Evolutionary conservation across 1,140 invertebrate genomes (phyloP), one percentile per base, ranked within the genome.

Genomic region (Latrodectus geometricus): DNA sequence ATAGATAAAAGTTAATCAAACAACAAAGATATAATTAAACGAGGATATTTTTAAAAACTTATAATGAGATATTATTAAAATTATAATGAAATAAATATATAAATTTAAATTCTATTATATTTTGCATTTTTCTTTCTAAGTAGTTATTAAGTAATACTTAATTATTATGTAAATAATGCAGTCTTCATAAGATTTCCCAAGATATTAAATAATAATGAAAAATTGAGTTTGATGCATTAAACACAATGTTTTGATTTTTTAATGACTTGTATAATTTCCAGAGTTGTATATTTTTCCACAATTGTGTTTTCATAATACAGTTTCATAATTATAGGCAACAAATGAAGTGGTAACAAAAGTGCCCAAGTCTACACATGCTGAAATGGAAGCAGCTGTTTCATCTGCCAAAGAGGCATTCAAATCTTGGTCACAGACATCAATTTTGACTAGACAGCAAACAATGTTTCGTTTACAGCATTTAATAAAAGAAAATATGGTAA

Each of bases 391-490:
- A 49, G 98, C 99, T 0, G 95, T 99, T 11, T 94, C 95, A 74
- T 94, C 96, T 48, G 95, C 96, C 4, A 97, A 96, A 90, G 94
- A 94, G 84, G 97, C 96, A 1, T 97, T 94, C 89, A 92, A 93
- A 88, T 92, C 94, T 76, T 99, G 99, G 99, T 96, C 95, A 69
- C 93, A 97, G 90, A 97, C 96, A 21, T 99, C 98, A 8, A 94
- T 99, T 50, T 92, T 99, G 66, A 96, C 96, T 0, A 93, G 99
- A 77, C 98, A 99, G 91, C 97, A 98, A 91, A 92, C 97, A 21
- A 99, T 99, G 97, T 96, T 99, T 89, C 97, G 96, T 90, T 96
- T 95, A 80, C 95, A 96, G 90, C 92, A 94, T 78, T 92, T 97
- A 17, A 96, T 88, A 21, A 94, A 94, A 88, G 91, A 94, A 68